Evolutionary conservation across 2,113 vertebrate species (phyloP).

Genomic region (Scophthalmus maximus): DNA sequence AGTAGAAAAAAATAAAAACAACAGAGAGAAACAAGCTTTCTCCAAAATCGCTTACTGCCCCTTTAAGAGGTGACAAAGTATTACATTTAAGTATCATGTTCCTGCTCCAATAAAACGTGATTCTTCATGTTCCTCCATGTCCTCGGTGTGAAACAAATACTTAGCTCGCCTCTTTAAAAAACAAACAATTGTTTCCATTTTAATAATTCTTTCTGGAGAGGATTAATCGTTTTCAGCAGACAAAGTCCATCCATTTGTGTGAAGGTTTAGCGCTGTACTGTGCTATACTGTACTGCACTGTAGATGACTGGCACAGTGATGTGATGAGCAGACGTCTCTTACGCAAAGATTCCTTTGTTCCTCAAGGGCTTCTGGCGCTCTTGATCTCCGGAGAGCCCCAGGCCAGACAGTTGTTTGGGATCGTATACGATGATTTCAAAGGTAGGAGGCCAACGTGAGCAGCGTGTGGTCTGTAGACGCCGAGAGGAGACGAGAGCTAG

Average conservation of each 20-base stretch:
- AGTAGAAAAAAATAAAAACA: too few relatives aligned
- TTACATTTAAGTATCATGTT: too few relatives aligned
- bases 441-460: constrained; percentile 83
- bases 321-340: constrained; percentile 36
- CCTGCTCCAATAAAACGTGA: too few relatives aligned
- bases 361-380: constrained; percentile 86
- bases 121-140: too few relatives aligned
- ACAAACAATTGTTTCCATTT: neutral
- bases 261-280: constrained; percentile 20
- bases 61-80: too few relatives aligned
- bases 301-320: constrained; percentile 17
- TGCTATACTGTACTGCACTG: too few relatives aligned
- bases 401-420: constrained; percentile 84
- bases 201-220: neutral
- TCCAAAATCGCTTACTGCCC: too few relatives aligned
- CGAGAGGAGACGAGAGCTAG: neutral
- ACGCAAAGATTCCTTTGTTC: constrained; percentile 69
- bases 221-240: neutral
- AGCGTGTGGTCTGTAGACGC: constrained; percentile 8
- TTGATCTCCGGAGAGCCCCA: constrained; percentile 88
- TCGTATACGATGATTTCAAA: constrained; percentile 86
- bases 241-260: constrained; percentile 22
- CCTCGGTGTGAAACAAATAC: neutral
- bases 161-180: too few relatives aligned
- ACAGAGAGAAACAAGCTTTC: too few relatives aligned